Percentiles rank a stretch among this genome's conserved stretches.
Evolutionary conservation across 2,888 invertebrate species (phyloP).

Genomic region (Phanerotoma sp.): DNA sequence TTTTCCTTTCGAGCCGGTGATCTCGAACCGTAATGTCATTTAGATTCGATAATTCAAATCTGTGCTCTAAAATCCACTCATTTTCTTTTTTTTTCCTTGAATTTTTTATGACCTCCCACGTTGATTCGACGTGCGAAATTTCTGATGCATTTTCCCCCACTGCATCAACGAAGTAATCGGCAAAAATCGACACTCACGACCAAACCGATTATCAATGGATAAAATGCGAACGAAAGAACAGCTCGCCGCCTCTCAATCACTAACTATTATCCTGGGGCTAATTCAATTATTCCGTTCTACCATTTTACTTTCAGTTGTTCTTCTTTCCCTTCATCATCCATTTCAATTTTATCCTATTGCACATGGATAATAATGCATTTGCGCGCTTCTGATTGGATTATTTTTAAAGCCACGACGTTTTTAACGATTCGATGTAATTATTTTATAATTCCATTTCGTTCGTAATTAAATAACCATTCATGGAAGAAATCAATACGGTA

Average conservation of each 20-base stretch:
- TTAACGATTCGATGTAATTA: no score
- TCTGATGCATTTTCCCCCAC: no score
- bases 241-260: constrained; percentile 5
- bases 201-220: background rate
- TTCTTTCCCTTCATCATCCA: background rate
- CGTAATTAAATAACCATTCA: no score
- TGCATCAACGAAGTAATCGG: no score
- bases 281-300: constrained; percentile 5
- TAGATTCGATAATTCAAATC: constrained; percentile 20
- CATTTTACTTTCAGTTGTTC: constrained; percentile 1
- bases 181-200: background rate
- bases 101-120: constrained; percentile 10
- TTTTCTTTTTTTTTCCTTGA: background rate
- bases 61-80: constrained; percentile 5
- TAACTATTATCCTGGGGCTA: constrained; percentile 3
- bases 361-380: background rate
- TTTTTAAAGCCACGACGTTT: no score
- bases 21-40: no score
- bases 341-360: background rate
- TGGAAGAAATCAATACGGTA: no score
- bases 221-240: constrained; percentile 3
- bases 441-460: no score
- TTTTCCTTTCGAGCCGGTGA: no score
- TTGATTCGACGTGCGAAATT: background rate
- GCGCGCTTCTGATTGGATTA: no score